These are phyloP conservation scores for Magallana ariakensis DNA, from an alignment of 1,140 invertebrate genomes.

Conservation along the genomic window DNA sequence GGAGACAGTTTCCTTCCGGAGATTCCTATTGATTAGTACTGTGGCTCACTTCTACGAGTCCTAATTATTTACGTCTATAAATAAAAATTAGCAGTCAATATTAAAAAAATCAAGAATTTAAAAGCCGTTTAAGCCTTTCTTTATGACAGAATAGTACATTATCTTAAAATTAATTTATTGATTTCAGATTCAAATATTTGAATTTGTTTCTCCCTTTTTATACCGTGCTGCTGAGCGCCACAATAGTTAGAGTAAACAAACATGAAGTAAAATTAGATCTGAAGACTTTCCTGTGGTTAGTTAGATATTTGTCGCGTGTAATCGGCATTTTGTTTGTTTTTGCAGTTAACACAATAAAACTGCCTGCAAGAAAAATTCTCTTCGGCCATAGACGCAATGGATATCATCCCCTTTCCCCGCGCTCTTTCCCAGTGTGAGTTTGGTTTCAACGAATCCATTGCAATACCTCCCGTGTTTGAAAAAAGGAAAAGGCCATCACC, in stretches of 20 bases:
- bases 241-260: slow-evolving; percentile 14
- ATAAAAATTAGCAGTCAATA: background rate
- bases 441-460: background rate
- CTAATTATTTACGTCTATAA: background rate
- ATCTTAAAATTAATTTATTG: background rate
- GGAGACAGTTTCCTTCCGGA: background rate
- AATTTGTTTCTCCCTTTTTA: background rate
- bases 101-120: background rate
- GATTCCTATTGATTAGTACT: background rate
- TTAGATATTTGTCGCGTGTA: background rate
- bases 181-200: slow-evolving; percentile 22
- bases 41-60: background rate
- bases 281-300: background rate
- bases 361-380: background rate
- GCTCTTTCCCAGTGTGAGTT: background rate
- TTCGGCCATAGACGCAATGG: background rate
- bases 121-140: background rate
- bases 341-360: background rate
- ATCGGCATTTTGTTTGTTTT: background rate
- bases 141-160: background rate
- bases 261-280: slow-evolving; percentile 1
- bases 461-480: background rate
- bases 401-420: background rate
- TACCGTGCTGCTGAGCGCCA: background rate
- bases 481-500: background rate